A percentile compares a stretch with the other conserved stretches of the same genome.
phyloP scores from a whole-genome alignment of 2,888 invertebrate genomes.

The Sylvicola fuscatus region DNA sequence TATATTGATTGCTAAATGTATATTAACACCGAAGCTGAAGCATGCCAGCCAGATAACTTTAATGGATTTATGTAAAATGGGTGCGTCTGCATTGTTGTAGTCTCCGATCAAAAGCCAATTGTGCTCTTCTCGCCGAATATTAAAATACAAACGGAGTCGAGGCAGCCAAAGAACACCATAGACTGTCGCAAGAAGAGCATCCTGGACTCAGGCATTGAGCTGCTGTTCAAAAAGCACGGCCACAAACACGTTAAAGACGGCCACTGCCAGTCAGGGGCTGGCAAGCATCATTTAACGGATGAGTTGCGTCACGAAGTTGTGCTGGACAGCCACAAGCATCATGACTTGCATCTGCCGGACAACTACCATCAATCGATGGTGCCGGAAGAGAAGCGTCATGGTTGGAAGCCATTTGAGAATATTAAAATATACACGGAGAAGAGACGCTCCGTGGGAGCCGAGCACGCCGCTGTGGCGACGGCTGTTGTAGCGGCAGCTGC shows the following conservation, averaged over 20 bases:
- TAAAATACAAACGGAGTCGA: slow-evolving; percentile 10
- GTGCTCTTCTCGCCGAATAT: slow-evolving; percentile 10
- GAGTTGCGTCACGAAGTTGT: background rate
- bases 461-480: background rate
- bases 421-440: slow-evolving; percentile 11
- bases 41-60: too few species aligned
- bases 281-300: background rate
- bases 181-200: slow-evolving; percentile 9
- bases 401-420: slow-evolving; percentile 11
- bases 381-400: slow-evolving; percentile 7
- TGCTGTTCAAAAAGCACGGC: slow-evolving; percentile 10
- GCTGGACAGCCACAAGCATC: background rate
- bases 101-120: slow-evolving; percentile 9
- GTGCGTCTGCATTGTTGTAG: too few species aligned
- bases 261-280: background rate
- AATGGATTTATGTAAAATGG: too few species aligned
- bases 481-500: background rate
- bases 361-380: background rate
- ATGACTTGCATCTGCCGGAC: background rate
- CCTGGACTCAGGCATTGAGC: slow-evolving; percentile 11
- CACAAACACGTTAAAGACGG: slow-evolving; percentile 8
- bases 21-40: too few species aligned
- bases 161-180: slow-evolving; percentile 1
- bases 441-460: slow-evolving; percentile 3
- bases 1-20: too few species aligned